Base-by-base conservation (phyloP, 1,140 invertebrate genomes). In the Ectropis grisescens region DNA sequence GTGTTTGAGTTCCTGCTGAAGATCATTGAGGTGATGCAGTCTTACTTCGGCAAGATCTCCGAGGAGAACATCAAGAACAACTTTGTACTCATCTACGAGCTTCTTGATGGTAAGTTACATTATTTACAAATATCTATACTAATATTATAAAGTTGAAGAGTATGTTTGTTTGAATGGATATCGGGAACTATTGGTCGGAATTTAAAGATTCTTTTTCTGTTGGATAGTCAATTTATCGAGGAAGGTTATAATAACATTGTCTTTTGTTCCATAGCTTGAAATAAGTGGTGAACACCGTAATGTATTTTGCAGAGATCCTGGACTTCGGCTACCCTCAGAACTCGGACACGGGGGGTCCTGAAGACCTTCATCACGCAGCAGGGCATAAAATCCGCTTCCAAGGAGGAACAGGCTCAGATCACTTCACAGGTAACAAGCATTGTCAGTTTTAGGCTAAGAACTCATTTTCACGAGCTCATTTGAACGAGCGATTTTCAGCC, bases 61-160 rank as follows among this genome's bases (percentile, higher is more conserved):
- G 98, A 99, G 78, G 98, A 99, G 79, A 99, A 99, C 74, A 98
- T 99, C 60, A 99, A 99, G 82, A 99, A 99, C 69, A 99, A 99
- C 82, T 99, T 99, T 88, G 98, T 99, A 25, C 86, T 99, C 1
- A 99, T 99, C 57, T 99, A 99, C 82, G 98, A 99, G 84, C 83
- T 99, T 48, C 86, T 99, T 22, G 98, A 99, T 87, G 93, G 94
- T 96, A 83, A 83, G 62, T 41, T 25, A 2, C 4, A 11, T 23
- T 22, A 31, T 4, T 29, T 29, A 19, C 8, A 19, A 19, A 19
- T 19, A 19, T 19, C 3, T 19, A 8, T 19, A n/a, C n/a, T n/a
- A n/a, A n/a, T n/a, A n/a, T n/a, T n/a, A n/a, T n/a, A n/a, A n/a
- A n/a, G n/a, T n/a, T n/a, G n/a, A n/a, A n/a, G n/a, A n/a, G n/a